phyloP scores from a whole-genome alignment of 2,113 vertebrate genomes.

The Haliaeetus leucogaster region DNA sequence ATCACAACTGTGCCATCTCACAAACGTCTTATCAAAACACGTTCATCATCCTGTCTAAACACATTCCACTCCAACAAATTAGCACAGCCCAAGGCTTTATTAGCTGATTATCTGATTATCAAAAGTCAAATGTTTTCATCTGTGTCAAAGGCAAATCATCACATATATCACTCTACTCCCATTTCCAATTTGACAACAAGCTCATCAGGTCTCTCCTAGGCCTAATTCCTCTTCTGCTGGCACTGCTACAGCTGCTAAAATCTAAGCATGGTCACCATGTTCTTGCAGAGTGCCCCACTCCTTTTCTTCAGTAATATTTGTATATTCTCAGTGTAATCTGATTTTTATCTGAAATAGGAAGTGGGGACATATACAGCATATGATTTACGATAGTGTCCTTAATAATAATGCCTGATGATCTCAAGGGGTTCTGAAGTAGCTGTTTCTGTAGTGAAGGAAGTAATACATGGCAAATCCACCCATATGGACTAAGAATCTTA shows the following conservation, averaged over 20 bases:
- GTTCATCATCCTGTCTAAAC: constrained; percentile 51
- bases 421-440: not conserved
- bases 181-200: constrained; percentile 30
- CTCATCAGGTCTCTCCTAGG: not conserved
- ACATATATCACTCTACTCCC: not conserved
- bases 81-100: constrained; percentile 44
- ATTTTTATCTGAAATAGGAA: constrained; percentile 2
- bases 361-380: not conserved
- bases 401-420: not conserved
- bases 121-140: constrained; percentile 40
- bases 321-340: not conserved
- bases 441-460: constrained; percentile 6
- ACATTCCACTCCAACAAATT: constrained; percentile 50
- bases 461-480: not conserved
- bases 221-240: not conserved
- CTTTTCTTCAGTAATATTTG: not conserved
- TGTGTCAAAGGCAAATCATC: constrained; percentile 51
- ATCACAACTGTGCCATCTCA: constrained; percentile 27
- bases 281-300: not conserved
- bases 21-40: constrained; percentile 36
- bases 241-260: not conserved
- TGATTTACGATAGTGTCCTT: not conserved
- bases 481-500: not conserved
- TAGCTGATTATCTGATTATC: constrained; percentile 47
- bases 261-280: not conserved